Evolutionary conservation across 2,113 vertebrate genomes (phyloP).

Genomic region (Melanostigma gelatinosum): DNA sequence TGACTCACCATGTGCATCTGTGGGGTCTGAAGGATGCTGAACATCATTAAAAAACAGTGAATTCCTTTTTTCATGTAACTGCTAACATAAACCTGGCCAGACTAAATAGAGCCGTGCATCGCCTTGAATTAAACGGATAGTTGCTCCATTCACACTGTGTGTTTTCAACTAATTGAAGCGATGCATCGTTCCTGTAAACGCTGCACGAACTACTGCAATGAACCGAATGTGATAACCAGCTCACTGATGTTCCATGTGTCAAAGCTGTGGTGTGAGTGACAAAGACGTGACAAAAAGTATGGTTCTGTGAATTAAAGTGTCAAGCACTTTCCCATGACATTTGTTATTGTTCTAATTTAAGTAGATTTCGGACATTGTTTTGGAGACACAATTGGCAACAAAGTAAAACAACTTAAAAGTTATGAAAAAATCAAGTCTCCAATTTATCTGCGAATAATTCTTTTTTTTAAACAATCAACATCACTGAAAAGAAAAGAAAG

Average conservation of each 20-base stretch:
- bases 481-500: background rate
- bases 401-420: slow-evolving; percentile 18
- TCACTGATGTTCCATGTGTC: slow-evolving; percentile 26
- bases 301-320: slow-evolving; percentile 1
- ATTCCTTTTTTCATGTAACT: slow-evolving; percentile 56
- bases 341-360: slow-evolving; percentile 15
- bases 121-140: slow-evolving; percentile 29
- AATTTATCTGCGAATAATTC: slow-evolving; percentile 24
- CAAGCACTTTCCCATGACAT: background rate
- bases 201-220: slow-evolving; percentile 9
- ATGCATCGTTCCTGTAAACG: slow-evolving; percentile 29
- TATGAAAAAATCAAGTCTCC: slow-evolving; percentile 1
- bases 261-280: slow-evolving; percentile 19
- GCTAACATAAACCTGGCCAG: slow-evolving; percentile 57
- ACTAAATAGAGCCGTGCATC: slow-evolving; percentile 42
- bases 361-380: slow-evolving; percentile 16
- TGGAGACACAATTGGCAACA: slow-evolving; percentile 2
- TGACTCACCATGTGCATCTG: slow-evolving; percentile 35
- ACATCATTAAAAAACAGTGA: slow-evolving; percentile 38
- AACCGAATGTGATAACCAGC: slow-evolving; percentile 11
- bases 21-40: slow-evolving; percentile 38
- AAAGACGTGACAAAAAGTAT: slow-evolving; percentile 18
- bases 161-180: slow-evolving; percentile 43
- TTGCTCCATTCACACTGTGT: slow-evolving; percentile 15
- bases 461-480: slow-evolving; percentile 37